phyloP scores from a whole-genome alignment of 2,888 invertebrate genomes.

The Nomada ruficornis region DNA sequence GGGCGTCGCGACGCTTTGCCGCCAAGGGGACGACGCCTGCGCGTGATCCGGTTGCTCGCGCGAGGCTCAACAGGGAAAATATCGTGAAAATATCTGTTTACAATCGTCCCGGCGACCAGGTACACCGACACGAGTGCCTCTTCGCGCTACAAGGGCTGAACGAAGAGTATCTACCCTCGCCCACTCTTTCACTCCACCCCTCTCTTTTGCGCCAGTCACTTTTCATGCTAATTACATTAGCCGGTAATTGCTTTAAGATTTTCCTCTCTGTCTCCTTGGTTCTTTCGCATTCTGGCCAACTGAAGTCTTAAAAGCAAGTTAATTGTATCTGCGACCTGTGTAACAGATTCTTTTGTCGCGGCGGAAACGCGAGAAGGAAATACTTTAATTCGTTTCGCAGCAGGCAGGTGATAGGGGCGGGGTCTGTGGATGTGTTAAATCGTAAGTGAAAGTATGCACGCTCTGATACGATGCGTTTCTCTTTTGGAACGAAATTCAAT shows the following conservation, averaged over 20 bases:
- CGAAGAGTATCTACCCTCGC: not conserved
- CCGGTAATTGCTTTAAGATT: constrained; percentile 61
- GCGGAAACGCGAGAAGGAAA: not conserved
- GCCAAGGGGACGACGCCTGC: constrained; percentile 73
- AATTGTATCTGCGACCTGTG: constrained; percentile 23
- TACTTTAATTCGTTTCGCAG: constrained; percentile 1
- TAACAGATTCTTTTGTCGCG: not conserved
- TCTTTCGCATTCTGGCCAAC: constrained; percentile 1
- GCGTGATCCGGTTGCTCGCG: constrained; percentile 1
- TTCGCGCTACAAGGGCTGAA: not conserved
- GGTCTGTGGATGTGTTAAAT: not conserved
- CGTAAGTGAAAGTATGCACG: too few relatives aligned
- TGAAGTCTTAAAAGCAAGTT: constrained; percentile 37
- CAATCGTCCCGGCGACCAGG: constrained; percentile 40
- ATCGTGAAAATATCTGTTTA: constrained; percentile 61
- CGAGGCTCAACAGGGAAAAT: not conserved
- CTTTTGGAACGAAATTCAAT: too few relatives aligned
- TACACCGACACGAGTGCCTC: constrained; percentile 27
- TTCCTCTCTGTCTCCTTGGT: constrained; percentile 33
- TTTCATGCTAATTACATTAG: constrained; percentile 54
- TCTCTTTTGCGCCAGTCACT: constrained; percentile 34
- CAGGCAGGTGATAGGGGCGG: too few relatives aligned
- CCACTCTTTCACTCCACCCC: not conserved
- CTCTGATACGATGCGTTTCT: too few relatives aligned
- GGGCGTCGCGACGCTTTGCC: constrained; percentile 74